Conservation (phyloP, 2,888 invertebrate genomes). For the Oxystoma pomonae region DNA sequence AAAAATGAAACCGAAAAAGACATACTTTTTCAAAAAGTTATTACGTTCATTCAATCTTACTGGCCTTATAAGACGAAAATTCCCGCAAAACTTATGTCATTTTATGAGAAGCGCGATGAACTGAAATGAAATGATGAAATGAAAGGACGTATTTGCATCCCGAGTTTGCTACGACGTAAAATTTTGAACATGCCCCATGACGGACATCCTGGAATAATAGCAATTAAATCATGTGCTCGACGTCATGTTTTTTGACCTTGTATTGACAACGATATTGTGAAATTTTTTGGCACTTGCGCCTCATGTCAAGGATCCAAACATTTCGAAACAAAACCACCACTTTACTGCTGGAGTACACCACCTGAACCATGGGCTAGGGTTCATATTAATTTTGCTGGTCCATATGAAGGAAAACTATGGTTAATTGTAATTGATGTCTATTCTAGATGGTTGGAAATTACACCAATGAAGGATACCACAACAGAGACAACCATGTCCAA, state of each 20-base stretch:
- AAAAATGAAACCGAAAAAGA: no score
- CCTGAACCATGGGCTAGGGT: conserved; percentile 24
- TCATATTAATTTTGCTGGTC: conserved; percentile 23
- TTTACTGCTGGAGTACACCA: conserved; percentile 21
- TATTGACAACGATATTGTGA: conserved; percentile 19
- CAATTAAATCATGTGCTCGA: conserved; percentile 25
- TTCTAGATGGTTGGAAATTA: conserved; percentile 18
- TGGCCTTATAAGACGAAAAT: conserved; percentile 15
- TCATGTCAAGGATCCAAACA: conserved; percentile 22
- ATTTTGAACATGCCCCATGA: conserved; percentile 20
- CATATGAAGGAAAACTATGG: conserved; percentile 32
- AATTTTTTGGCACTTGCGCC: conserved; percentile 14
- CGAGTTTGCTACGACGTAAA: conserved; percentile 1
- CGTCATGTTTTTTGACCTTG: conserved; percentile 28
- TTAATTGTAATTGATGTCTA: conserved; percentile 19
- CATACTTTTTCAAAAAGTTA: no score
- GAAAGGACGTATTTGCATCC: conserved; percentile 14
- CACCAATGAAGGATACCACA: not conserved
- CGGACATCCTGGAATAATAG: conserved; percentile 23
- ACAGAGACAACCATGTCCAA: conserved; percentile 4
- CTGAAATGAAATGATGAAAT: not conserved
- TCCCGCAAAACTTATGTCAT: conserved; percentile 13
- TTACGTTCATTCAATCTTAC: not conserved
- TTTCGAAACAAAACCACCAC: conserved; percentile 12
- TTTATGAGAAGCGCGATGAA: conserved; percentile 26